phyloP scores from a whole-genome alignment of 2,797 vertebrate species.

The Pteropus rufus region DNA sequence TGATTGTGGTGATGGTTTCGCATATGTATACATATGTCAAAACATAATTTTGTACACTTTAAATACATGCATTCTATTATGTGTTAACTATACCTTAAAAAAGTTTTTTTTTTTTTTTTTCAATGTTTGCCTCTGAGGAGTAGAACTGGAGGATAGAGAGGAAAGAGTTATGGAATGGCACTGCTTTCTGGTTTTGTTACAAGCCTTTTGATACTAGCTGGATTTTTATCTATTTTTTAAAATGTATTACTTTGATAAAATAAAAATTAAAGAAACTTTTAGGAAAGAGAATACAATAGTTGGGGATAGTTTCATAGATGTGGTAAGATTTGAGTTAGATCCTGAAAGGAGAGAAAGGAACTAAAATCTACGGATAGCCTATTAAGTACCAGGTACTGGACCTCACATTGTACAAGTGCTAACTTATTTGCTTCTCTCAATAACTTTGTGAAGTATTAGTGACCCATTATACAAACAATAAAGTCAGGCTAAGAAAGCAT shows the following conservation, averaged over 20 bases:
- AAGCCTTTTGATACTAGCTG: background rate
- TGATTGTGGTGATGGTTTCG: background rate
- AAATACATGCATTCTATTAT: background rate
- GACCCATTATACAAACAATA: background rate
- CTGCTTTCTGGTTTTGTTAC: background rate
- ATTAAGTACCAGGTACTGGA: background rate
- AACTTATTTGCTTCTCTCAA: background rate
- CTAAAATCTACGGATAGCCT: background rate
- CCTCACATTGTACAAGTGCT: background rate
- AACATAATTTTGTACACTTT: background rate
- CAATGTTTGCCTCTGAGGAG: background rate
- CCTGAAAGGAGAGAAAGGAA: background rate
- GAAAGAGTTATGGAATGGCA: background rate
- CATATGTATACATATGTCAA: background rate
- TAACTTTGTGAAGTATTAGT: background rate
- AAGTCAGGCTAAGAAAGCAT: background rate
- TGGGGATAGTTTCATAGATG: background rate
- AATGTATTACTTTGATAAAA: background rate
- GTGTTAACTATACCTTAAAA: background rate
- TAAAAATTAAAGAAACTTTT: background rate
- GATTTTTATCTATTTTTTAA: background rate
- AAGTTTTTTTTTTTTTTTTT: background rate
- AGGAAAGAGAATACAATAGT: background rate
- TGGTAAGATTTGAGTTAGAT: background rate
- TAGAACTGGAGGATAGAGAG: background rate